Percentiles rank a stretch among this genome's conserved stretches.
Evolutionary conservation across 1,140 invertebrate genomes (phyloP).

Genomic region (Whitmania pigra): DNA sequence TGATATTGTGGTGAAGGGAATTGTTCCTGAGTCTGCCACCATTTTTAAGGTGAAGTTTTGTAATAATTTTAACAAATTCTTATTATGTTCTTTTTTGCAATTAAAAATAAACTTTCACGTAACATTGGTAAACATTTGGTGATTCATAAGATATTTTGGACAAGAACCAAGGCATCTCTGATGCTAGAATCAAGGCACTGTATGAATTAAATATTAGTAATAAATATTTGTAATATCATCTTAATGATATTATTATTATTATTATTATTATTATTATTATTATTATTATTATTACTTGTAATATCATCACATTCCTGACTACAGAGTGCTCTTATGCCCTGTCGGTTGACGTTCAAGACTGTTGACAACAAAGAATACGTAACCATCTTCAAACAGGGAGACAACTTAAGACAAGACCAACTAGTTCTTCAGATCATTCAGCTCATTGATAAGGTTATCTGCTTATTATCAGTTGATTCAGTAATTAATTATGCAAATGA

Average conservation of each 20-base stretch:
- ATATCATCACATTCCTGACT: no score
- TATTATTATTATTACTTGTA: no score
- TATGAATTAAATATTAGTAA: no score
- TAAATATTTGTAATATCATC: no score
- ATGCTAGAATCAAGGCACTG: no score
- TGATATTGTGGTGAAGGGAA: conserved; percentile 72
- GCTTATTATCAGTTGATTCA: conserved; percentile 65
- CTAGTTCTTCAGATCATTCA: conserved; percentile 90
- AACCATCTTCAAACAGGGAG: conserved; percentile 95
- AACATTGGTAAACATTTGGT: no score
- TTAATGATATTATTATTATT: no score
- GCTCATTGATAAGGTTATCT: conserved; percentile 68
- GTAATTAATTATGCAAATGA: conserved; percentile 27
- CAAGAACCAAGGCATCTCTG: no score
- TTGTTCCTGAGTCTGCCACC: conserved; percentile 67
- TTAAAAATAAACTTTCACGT: background rate
- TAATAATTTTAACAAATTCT: background rate
- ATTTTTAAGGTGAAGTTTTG: conserved; percentile 61
- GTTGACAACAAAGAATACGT: conserved; percentile 69
- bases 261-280: no score
- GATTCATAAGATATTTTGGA: no score
- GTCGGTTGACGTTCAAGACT: conserved; percentile 78
- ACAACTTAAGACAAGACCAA: conserved; percentile 97
- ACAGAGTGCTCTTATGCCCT: conserved; percentile 86
- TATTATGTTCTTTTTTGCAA: background rate